phyloP scores from a whole-genome alignment of 2,113 vertebrate species.

The Cisticola juncidis region DNA sequence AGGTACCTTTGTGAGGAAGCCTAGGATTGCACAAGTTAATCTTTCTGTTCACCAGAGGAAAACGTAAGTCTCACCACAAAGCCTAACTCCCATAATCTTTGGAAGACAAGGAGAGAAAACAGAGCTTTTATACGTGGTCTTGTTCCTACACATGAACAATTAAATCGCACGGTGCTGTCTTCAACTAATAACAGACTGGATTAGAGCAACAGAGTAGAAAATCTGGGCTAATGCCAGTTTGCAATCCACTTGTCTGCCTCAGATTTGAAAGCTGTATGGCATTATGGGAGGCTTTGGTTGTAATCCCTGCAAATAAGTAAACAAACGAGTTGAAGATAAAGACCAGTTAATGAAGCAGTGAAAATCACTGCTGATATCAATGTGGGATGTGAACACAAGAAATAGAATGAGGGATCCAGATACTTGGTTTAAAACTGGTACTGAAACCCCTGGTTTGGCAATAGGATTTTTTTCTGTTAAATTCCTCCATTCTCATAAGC shows the following conservation, averaged over 20 bases:
- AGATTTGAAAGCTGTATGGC: background rate
- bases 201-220: constrained; percentile 31
- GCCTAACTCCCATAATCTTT: background rate
- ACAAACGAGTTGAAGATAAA: background rate
- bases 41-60: background rate
- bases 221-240: constrained; percentile 1
- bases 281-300: background rate
- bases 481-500: background rate
- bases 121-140: background rate
- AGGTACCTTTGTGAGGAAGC: background rate
- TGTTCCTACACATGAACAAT: background rate
- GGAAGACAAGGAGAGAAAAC: background rate
- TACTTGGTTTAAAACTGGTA: background rate
- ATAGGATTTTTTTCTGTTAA: background rate
- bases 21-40: background rate
- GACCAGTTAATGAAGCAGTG: background rate
- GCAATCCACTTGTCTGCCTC: background rate
- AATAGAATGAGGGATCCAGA: background rate
- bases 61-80: background rate
- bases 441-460: background rate
- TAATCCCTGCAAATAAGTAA: background rate
- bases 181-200: background rate
- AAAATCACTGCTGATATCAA: background rate
- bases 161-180: background rate
- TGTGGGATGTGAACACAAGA: background rate